These are phyloP conservation scores for Phymanthus crucifer DNA, from an alignment of 92 coral and sea anemone species.

Conservation along the genomic window DNA sequence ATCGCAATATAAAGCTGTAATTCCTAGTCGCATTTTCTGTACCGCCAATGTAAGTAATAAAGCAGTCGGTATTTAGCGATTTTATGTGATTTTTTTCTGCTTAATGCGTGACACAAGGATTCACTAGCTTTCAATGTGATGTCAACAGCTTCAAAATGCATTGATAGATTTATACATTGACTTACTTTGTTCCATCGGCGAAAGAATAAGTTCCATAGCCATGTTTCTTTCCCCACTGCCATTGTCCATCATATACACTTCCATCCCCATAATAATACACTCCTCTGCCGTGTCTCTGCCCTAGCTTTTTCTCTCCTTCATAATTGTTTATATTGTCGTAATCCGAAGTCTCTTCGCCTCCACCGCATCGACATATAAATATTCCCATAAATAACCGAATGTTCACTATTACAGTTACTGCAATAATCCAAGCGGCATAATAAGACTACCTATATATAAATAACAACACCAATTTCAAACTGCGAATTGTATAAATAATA, in stretches of 20 bases:
- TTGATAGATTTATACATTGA: background rate
- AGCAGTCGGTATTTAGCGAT: background rate
- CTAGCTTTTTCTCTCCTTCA: conserved; percentile 51
- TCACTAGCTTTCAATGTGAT: too few species aligned
- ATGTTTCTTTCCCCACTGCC: conserved; percentile 78
- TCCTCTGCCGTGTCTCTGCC: conserved; percentile 80
- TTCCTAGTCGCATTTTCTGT: too few species aligned
- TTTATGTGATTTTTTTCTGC: too few species aligned
- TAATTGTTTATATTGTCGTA: conserved; percentile 43
- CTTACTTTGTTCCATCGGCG: conserved; percentile 55
- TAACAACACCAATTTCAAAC: background rate
- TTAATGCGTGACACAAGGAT: too few species aligned
- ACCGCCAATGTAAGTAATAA: background rate
- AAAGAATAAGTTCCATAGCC: conserved; percentile 70
- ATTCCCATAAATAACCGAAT: conserved; percentile 49
- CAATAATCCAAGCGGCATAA: background rate
- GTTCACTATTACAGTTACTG: background rate
- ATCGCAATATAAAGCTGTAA: too few species aligned
- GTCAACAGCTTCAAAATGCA: too few species aligned
- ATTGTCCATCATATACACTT: conserved; percentile 74
- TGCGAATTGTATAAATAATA: too few species aligned
- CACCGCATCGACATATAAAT: conserved; percentile 44
- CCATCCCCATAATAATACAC: conserved; percentile 66
- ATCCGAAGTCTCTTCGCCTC: conserved; percentile 40
- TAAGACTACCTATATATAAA: background rate